These are phyloP conservation scores for Chiropotes sagulatus DNA, from an alignment of 2,797 vertebrate genomes.

Conservation along the genomic window DNA sequence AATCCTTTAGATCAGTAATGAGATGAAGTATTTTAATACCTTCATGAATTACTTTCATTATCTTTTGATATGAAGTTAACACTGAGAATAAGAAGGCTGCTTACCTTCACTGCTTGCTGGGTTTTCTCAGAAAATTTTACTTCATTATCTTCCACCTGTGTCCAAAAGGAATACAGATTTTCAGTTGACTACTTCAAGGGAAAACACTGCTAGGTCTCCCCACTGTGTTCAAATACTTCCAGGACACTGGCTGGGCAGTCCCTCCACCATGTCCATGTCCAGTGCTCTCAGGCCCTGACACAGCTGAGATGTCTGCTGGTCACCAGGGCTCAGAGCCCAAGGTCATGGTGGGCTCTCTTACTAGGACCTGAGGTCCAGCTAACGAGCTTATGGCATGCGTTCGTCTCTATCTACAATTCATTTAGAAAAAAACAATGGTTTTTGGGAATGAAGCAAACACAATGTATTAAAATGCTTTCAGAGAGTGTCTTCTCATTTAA, in stretches of 20 bases:
- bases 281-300: background rate
- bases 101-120: conserved; percentile 88
- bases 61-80: background rate
- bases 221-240: background rate
- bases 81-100: conserved; percentile 41
- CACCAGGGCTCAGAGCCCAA: background rate
- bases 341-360: background rate
- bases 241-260: background rate
- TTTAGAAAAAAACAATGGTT: background rate
- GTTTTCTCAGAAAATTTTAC: conserved; percentile 93
- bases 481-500: background rate
- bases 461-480: conserved; percentile 6
- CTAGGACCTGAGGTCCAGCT: background rate
- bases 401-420: background rate
- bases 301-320: background rate
- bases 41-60: background rate
- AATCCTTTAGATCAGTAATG: background rate
- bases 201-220: background rate
- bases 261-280: background rate
- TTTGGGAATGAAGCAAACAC: background rate
- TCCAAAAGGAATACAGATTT: conserved; percentile 61
- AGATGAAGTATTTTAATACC: background rate
- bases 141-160: conserved; percentile 93
- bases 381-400: background rate
- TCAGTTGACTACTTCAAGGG: conserved; percentile 18